These are phyloP conservation scores for Plecotus auritus DNA, from an alignment of 2,113 vertebrate genomes.

Conservation along the genomic window DNA sequence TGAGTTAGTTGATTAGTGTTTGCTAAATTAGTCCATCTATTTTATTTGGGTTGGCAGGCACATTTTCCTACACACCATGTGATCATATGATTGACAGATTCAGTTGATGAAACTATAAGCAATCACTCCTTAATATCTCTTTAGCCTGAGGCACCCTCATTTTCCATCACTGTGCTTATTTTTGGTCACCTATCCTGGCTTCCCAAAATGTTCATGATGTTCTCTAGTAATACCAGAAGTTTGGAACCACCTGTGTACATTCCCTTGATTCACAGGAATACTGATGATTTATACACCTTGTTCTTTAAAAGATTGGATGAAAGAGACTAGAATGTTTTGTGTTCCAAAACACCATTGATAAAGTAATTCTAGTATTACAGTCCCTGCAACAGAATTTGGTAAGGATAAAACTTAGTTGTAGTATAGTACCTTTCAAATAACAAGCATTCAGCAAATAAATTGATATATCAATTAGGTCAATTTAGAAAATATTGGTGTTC, in stretches of 20 bases:
- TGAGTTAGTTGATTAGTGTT: conserved; percentile 54
- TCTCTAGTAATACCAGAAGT: background rate
- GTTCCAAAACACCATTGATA: background rate
- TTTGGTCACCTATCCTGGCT: background rate
- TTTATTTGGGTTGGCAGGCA: conserved; percentile 43
- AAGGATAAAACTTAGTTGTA: background rate
- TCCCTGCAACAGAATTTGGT: background rate
- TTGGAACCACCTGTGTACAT: background rate
- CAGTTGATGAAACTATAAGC: background rate
- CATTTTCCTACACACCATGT: background rate
- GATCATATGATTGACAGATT: conserved; percentile 24
- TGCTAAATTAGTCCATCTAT: conserved; percentile 43
- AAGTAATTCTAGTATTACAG: background rate
- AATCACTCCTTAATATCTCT: background rate
- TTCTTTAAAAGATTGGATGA: background rate
- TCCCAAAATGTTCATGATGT: background rate
- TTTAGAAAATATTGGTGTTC: background rate
- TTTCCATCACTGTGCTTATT: background rate
- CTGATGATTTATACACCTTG: background rate
- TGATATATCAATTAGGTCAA: background rate
- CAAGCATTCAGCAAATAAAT: background rate
- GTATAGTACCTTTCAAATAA: background rate
- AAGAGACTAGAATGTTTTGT: background rate
- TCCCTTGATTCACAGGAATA: background rate
- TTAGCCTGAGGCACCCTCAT: background rate